These are phyloP conservation scores for Chrysocyon brachyurus DNA, from an alignment of 2,797 vertebrate genomes.

Conservation along the genomic window DNA sequence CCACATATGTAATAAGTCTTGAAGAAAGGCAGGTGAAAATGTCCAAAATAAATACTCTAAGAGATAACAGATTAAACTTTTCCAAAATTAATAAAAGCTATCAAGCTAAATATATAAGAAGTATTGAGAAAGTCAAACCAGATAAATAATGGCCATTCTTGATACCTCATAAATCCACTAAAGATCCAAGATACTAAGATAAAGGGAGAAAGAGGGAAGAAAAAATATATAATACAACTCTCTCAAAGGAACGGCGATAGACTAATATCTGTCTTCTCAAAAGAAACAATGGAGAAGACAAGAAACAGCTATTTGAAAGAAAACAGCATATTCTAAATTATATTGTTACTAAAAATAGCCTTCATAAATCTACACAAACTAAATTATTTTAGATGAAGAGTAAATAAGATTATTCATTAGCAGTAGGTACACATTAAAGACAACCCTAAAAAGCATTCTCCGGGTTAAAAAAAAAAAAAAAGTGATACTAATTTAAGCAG, in stretches of 20 bases:
- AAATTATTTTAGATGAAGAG: not conserved
- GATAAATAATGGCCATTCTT: not conserved
- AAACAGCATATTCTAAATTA: not conserved
- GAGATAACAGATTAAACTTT: not conserved
- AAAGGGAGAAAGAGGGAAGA: not conserved
- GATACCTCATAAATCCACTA: not conserved
- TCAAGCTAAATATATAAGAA: not conserved
- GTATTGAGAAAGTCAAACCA: not conserved
- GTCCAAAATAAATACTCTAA: not conserved
- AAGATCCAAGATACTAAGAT: not conserved
- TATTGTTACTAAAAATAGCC: not conserved
- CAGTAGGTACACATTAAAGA: not conserved
- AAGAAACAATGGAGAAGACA: not conserved
- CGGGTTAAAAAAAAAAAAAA: not conserved
- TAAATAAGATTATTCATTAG: not conserved
- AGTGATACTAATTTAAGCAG: not conserved
- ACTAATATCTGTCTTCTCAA: not conserved
- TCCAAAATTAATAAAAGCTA: not conserved
- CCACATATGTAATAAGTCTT: not conserved
- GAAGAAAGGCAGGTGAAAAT: not conserved
- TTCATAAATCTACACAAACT: not conserved
- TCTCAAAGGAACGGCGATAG: not conserved
- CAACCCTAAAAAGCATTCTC: not conserved
- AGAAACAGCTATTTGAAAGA: not conserved
- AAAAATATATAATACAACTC: not conserved